These are phyloP conservation scores for Notothenia coriiceps DNA, from an alignment of 2,113 vertebrate genomes.

Conservation along the genomic window DNA sequence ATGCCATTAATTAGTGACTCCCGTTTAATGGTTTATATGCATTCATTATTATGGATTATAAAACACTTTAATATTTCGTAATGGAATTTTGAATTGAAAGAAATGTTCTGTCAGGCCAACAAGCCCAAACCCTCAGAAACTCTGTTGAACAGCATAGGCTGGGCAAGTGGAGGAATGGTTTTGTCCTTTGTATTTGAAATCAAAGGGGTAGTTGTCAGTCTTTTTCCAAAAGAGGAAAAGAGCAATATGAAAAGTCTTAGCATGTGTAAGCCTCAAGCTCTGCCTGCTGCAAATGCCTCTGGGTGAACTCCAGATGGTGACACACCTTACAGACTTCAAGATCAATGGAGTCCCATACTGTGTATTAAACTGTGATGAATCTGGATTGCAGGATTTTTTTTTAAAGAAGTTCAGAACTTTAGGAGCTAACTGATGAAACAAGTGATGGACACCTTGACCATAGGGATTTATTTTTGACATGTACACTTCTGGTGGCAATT, in stretches of 20 bases:
- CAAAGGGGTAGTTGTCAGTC: background rate
- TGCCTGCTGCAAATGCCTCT: conserved; percentile 18
- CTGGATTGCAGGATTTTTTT: conserved; percentile 16
- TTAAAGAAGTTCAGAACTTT: background rate
- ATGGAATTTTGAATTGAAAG: background rate
- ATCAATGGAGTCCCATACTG: conserved; percentile 13
- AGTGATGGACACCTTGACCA: too few relatives aligned
- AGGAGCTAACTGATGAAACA: too few relatives aligned
- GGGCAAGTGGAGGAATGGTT: background rate
- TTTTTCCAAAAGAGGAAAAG: background rate
- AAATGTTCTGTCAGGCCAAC: background rate
- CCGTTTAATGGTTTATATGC: background rate
- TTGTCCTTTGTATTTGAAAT: background rate
- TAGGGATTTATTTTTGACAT: too few relatives aligned
- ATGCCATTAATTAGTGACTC: background rate
- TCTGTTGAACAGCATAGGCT: background rate
- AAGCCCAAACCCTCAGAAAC: background rate
- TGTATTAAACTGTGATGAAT: conserved; percentile 29
- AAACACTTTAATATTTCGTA: background rate
- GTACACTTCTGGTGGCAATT: too few relatives aligned
- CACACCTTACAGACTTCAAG: conserved; percentile 35
- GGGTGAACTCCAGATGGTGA: conserved; percentile 25
- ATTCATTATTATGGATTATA: background rate
- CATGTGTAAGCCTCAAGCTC: conserved; percentile 1
- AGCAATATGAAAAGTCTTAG: conserved; percentile 1